These are phyloP conservation scores for Cololabis saira DNA, from an alignment of 2,113 vertebrate species.

Conservation along the genomic window DNA sequence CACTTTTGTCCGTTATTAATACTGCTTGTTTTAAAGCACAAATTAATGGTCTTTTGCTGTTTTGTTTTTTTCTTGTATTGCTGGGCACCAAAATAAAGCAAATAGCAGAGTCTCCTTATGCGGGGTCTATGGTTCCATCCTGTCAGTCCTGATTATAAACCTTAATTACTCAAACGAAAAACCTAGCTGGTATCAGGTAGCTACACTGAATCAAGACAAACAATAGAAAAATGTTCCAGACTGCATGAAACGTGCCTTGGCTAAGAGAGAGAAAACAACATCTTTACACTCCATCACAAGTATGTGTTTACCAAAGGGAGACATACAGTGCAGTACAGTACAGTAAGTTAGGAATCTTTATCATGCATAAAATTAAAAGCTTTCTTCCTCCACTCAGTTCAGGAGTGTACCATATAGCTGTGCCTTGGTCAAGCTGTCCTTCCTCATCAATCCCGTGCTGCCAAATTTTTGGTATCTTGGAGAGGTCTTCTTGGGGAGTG, in stretches of 20 bases:
- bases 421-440: constrained; percentile 97
- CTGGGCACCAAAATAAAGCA: constrained; percentile 25
- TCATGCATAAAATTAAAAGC: constrained; percentile 71
- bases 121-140: constrained; percentile 15
- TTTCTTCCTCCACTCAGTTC: constrained; percentile 80
- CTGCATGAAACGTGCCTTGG: constrained; percentile 74
- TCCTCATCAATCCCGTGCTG: constrained; percentile 91
- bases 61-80: constrained; percentile 49
- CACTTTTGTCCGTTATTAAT: constrained; percentile 27
- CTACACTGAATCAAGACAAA: constrained; percentile 56
- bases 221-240: constrained; percentile 59
- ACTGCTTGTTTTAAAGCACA: constrained; percentile 37
- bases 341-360: constrained; percentile 57
- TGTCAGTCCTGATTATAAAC: constrained; percentile 26
- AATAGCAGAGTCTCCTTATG: constrained; percentile 31
- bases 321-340: constrained; percentile 64
- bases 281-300: constrained; percentile 52
- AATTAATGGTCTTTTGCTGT: constrained; percentile 52
- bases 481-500: constrained; percentile 83
- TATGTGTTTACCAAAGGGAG: constrained; percentile 55
- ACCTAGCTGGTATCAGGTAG: constrained; percentile 58
- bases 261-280: constrained; percentile 73
- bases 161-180: constrained; percentile 33
- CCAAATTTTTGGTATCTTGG: constrained; percentile 90
- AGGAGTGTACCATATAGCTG: constrained; percentile 97